Percentiles rank a stretch among this genome's conserved stretches.
Conservation (phyloP, 2,888 invertebrate species). For the Oxystoma pomonae region DNA sequence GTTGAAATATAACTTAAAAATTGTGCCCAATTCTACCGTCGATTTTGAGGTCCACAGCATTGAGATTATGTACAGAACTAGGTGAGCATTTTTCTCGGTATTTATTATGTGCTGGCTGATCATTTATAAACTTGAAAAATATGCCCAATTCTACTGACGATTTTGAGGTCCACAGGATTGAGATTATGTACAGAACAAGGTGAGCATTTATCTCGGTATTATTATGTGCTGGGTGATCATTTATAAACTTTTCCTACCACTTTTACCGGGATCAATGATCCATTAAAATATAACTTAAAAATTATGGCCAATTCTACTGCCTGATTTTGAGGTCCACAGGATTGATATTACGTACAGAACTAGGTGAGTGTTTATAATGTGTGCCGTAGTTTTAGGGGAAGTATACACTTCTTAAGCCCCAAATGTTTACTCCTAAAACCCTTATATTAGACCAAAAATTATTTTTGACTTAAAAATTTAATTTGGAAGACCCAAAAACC, state of each 20-base stretch:
- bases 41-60: conserved; percentile 43
- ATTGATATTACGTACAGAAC: conserved; percentile 53
- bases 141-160: conserved; percentile 29
- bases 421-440: too few relatives aligned
- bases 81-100: too few relatives aligned
- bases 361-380: too few relatives aligned
- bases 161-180: conserved; percentile 45
- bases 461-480: too few relatives aligned
- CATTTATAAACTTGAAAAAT: conserved; percentile 52
- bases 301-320: conserved; percentile 35
- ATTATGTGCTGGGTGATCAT: too few relatives aligned
- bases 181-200: conserved; percentile 49
- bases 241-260: too few relatives aligned
- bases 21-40: conserved; percentile 32
- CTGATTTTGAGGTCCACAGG: conserved; percentile 36
- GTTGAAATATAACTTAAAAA: conserved; percentile 57
- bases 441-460: too few relatives aligned
- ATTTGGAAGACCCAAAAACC: too few relatives aligned
- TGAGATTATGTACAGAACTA: conserved; percentile 51
- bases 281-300: conserved; percentile 58
- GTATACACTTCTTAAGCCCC: too few relatives aligned
- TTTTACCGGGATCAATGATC: conserved; percentile 70
- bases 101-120: too few relatives aligned
- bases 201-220: too few relatives aligned
- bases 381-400: too few relatives aligned